Base-by-base conservation (phyloP, 2,113 vertebrate genomes). In the Campylomormyrus tamandua region DNA sequence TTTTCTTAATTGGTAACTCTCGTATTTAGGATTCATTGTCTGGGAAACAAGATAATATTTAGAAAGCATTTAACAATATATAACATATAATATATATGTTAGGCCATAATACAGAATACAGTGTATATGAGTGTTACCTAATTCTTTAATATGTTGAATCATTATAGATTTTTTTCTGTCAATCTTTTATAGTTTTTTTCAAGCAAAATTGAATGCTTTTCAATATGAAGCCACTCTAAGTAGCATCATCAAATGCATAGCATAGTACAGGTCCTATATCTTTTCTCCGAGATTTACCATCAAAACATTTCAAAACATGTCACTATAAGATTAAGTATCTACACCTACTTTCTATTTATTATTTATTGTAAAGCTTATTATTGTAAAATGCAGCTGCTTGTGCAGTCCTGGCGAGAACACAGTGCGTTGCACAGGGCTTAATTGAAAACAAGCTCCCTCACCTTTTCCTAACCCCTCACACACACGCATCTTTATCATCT, bases 1-100 rank as follows among this genome's bases (percentile, higher is more conserved):
- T 97, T 70, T 97, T 96, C 96, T 97, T 98, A 98, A 98, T 98
- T 98, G 97, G 96, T 95, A 96, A 92, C 92, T 96, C 96, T 96
- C 95, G 97, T 96, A 97, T 97, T 97, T 96, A 95, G 94, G 95
- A 96, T 96, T 96, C 94, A 96, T 95, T 96, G 94, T 94, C 96
- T 94, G 90, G 90, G 95, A 97, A 97, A 92, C 94, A 42, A 56
- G 50, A 35, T 87, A 58, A 45, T 87, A 87, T 56, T 58, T 87
- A 58, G 24, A 83, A 87, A 56, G 27, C 53, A 87, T 87, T 48
- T 86, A 27, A 52, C 9, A 24, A 87, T 31, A 35, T 49, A 19
- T 52, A 13, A 13, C n/a, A 80, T 80, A 42, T 42, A 13, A 77
- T 77, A 17, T 80, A 7, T 42, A 42, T 80, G 74, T 39, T 80